These are phyloP conservation scores for Andrena camellia DNA, from an alignment of 2,888 invertebrate genomes.

Conservation along the genomic window DNA sequence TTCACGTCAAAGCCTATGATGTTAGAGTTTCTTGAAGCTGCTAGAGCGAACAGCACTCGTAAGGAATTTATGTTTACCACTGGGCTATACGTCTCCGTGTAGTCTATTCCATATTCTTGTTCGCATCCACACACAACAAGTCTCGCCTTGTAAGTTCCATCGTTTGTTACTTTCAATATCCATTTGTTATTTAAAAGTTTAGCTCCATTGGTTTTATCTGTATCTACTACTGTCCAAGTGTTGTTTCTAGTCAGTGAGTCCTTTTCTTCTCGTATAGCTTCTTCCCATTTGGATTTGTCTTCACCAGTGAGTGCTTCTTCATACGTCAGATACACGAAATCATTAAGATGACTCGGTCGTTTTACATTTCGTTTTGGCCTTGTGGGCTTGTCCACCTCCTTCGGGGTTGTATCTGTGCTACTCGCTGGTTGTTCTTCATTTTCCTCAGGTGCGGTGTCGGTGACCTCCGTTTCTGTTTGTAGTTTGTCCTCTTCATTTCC, in stretches of 20 bases:
- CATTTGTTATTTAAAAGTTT: neutral
- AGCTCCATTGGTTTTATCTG: neutral
- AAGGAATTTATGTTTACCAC: neutral
- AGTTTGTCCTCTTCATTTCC: neutral
- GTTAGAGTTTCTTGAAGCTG: neutral
- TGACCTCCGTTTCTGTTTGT: neutral
- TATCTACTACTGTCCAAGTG: slow-evolving; percentile 55
- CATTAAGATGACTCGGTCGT: neutral
- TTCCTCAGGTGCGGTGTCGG: neutral
- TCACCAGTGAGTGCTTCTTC: neutral
- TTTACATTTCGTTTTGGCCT: neutral
- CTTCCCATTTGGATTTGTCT: neutral
- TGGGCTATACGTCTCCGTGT: neutral
- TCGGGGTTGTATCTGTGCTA: accelerated
- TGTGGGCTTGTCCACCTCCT: neutral
- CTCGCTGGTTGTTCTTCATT: neutral
- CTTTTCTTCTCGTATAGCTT: slow-evolving; percentile 40
- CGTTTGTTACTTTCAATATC: slow-evolving; percentile 5
- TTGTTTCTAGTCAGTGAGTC: slow-evolving; percentile 56
- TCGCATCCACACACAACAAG: slow-evolving; percentile 14
- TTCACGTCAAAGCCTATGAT: slow-evolving; percentile 25
- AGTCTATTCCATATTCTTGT: slow-evolving; percentile 3
- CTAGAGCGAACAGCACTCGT: neutral
- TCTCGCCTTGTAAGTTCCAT: slow-evolving; percentile 6
- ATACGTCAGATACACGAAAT: neutral